Conservation (phyloP, 2,113 vertebrate genomes). For the Rhegmatorhina hoffmannsi region DNA sequence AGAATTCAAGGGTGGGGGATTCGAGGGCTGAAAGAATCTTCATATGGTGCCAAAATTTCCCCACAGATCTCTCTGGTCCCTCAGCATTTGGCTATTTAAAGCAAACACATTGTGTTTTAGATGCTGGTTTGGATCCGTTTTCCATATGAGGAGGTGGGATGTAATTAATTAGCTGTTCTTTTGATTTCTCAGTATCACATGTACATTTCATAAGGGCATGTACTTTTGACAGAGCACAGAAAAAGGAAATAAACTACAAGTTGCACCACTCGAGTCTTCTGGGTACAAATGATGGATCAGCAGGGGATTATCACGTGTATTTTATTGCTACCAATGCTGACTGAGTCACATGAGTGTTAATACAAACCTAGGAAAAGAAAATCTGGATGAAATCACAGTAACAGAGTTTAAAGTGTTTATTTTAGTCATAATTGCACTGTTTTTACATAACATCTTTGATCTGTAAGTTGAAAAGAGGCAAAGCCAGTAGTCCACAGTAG, state of each 20-base stretch:
- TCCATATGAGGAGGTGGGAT: slow-evolving; percentile 66
- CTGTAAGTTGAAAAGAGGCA: slow-evolving; percentile 31
- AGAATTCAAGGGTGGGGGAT: slow-evolving; percentile 65
- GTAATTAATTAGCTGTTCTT: slow-evolving; percentile 63
- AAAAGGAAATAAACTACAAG: slow-evolving; percentile 45
- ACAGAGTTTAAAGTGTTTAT: slow-evolving; percentile 44
- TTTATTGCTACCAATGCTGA: slow-evolving; percentile 39
- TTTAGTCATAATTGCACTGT: slow-evolving; percentile 43
- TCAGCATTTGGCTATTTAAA: slow-evolving; percentile 53
- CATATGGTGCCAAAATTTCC: slow-evolving; percentile 51
- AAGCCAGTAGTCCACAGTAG: slow-evolving; percentile 46
- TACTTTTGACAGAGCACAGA: slow-evolving; percentile 44
- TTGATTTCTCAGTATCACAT: slow-evolving; percentile 56
- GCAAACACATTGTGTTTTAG: slow-evolving; percentile 56
- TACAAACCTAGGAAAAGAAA: neutral
- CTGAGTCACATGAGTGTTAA: slow-evolving; percentile 24
- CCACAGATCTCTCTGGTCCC: slow-evolving; percentile 56
- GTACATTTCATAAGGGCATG: slow-evolving; percentile 19
- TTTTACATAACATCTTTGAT: slow-evolving; percentile 35
- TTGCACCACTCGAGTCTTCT: neutral
- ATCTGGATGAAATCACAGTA: slow-evolving; percentile 45
- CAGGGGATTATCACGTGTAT: slow-evolving; percentile 20
- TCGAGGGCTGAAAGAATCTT: slow-evolving; percentile 58
- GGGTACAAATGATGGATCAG: slow-evolving; percentile 47
- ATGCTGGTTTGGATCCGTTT: slow-evolving; percentile 44